Base-by-base conservation (phyloP, 2,888 invertebrate genomes). In the Hypolimnas misippus region DNA sequence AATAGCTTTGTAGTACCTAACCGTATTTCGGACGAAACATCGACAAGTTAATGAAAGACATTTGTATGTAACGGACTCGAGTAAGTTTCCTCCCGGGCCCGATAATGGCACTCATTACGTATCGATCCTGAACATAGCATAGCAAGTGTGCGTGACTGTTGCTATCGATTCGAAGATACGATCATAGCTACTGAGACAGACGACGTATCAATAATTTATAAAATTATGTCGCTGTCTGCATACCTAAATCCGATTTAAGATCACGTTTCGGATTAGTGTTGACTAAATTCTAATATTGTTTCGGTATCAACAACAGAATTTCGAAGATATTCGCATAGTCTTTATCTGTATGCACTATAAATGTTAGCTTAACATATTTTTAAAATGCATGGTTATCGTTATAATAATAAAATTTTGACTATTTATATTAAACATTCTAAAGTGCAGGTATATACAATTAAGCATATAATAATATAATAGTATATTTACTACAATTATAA, bases 51-150 rank as follows among this genome's bases (percentile, higher is more conserved):
- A 91, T 91, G 89, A 90, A 86, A 87, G 83, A 78, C 91, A 91
- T 91, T 90, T 90, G 89, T 90, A 91, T 91, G 90, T 89, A 87
- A 87, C 87, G 84, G 86, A 87, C 87, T 85, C 81, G 78, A 81
- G 86, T 80, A 81, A 83, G 84, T 86, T 88, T 88, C 87, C 87
- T 90, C 82, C 76, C 78, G 82, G 79, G 82, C 81, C 79, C 81
- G 79, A 83, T 84, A 81, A 83, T 82, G 66, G 79, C 69, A 50
- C 59, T 56, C 69, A 83, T 80, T 86, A 80, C 83, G 83, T 89
- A 71, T 83, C 63, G 67, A 65, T 66, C 33, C 35, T 44, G 40
- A 50, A 53, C 62, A 83, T 79, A 71, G 81, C 69, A 78, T 77
- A 66, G 53, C 55, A 44, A 65, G 55, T 73, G 58, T 69, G 68